These are phyloP conservation scores for Cynoglossus semilaevis DNA, from an alignment of 2,113 vertebrate species.

Conservation along the genomic window DNA sequence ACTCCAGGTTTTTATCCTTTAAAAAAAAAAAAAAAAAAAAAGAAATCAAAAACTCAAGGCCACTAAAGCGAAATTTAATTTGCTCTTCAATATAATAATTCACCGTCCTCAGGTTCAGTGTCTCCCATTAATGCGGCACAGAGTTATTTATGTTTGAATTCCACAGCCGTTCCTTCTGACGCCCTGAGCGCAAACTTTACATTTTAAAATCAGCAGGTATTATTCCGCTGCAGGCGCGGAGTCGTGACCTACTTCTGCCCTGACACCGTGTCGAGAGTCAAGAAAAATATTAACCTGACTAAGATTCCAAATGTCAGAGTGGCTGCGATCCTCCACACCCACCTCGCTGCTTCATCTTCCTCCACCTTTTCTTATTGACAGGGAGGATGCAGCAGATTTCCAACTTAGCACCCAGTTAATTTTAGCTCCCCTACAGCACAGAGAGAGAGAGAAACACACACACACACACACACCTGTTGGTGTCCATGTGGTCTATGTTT, in stretches of 20 bases:
- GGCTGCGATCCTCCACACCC: neutral
- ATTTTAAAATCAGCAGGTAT: constrained; percentile 16
- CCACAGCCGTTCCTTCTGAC: no score
- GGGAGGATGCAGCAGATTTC: constrained; percentile 19
- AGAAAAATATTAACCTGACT: neutral
- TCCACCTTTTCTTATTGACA: constrained; percentile 27
- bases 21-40: no score
- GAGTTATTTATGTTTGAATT: no score
- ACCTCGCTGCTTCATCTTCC: neutral
- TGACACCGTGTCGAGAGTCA: constrained; percentile 15
- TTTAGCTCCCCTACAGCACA: constrained; percentile 55
- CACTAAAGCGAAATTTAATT: no score
- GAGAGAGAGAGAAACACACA: constrained; percentile 56
- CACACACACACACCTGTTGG: constrained; percentile 57
- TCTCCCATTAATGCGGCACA: no score
- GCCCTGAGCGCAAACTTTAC: neutral
- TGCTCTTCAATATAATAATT: no score
- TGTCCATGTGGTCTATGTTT: constrained; percentile 41
- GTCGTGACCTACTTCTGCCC: constrained; percentile 31
- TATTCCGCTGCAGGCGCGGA: neutral
- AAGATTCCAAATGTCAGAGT: constrained; percentile 22
- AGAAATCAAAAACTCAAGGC: no score
- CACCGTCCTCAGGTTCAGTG: no score
- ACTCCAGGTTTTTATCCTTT: no score
- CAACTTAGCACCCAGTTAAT: constrained; percentile 62